Base-by-base conservation (phyloP, 2,797 vertebrate genomes). In the Dromococcyx pavoninus region DNA sequence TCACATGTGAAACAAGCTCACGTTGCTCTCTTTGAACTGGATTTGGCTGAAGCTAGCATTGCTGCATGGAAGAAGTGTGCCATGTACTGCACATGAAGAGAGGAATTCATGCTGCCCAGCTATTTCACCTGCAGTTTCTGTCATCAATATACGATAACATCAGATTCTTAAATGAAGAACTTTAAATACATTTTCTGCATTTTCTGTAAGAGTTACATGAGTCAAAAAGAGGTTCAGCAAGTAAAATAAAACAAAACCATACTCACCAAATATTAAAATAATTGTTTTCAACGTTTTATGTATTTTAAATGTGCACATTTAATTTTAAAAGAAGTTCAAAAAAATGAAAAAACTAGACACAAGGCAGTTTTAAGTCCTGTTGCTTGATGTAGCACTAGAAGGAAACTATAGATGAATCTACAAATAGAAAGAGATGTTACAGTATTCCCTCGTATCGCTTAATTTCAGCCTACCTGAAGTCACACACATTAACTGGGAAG, bases 1-100 rank as follows among this genome's bases (percentile, higher is more conserved):
- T 2, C 13, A 35, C 0, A 0, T 11, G 19, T 43, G 57, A 17
- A 60, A 48, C 12, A 60, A 80, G 18, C 11, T 77, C 9, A 50
- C 11, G 13, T 35, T 11, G 8, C 43, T 28, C 16, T 4, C 28
- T 23, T 77, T 50, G 25, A 80, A 25, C 7, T 62, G 48, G 32
- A 28, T 61, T 56, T 78, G 65, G 32, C 27, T 13, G 13, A 80
- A 8, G 0, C 9, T 14, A 43, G 10, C 37, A 44, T 50, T 67
- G 35, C 57, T 77, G 14, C 21, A 9, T 10, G 15, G 37, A 43
- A 51, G 21, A n/a, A 64, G 16, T 7, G 17, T 58, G 53, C 10
- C 32, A 14, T 17, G 56, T n/a, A 44, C 32, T 33, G 22, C 64
- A 79, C 48, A 18, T 9, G 22, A 61, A 62, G 33, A 62, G 8